phyloP scores from a whole-genome alignment of 2,888 invertebrate species.

The Oscheius sp. region DNA sequence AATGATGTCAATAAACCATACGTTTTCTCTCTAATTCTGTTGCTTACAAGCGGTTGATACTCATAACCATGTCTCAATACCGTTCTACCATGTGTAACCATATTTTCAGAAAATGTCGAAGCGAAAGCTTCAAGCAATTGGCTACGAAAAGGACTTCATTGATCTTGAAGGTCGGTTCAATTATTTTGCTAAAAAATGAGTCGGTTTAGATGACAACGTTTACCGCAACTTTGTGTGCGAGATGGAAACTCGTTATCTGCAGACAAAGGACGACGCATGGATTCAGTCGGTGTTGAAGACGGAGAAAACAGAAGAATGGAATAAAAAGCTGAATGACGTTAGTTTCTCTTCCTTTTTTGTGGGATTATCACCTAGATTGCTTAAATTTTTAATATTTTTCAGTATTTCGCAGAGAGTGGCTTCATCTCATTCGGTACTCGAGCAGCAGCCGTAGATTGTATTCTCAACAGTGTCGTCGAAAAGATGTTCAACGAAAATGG shows the following conservation, averaged over 20 bases:
- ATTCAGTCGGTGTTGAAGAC: slow-evolving; percentile 44
- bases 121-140: slow-evolving; percentile 51
- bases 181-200: slow-evolving; percentile 3
- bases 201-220: slow-evolving; percentile 48
- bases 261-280: slow-evolving; percentile 49
- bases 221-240: slow-evolving; percentile 45
- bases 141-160: slow-evolving; percentile 48
- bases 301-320: slow-evolving; percentile 42
- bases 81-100: background rate
- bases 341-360: background rate
- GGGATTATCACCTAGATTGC: no score
- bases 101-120: slow-evolving; percentile 42
- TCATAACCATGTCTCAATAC: background rate
- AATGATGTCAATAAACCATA: background rate
- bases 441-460: slow-evolving; percentile 45
- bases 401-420: slow-evolving; percentile 51
- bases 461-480: slow-evolving; percentile 46
- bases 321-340: slow-evolving; percentile 42
- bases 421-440: slow-evolving; percentile 38
- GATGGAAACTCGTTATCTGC: slow-evolving; percentile 50
- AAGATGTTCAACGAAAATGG: slow-evolving; percentile 50
- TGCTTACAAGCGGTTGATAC: background rate
- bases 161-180: slow-evolving; percentile 48
- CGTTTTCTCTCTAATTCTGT: background rate
- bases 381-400: slow-evolving; percentile 10